These are phyloP conservation scores for Tipula helvola DNA, from an alignment of 2,888 invertebrate genomes.

Conservation along the genomic window DNA sequence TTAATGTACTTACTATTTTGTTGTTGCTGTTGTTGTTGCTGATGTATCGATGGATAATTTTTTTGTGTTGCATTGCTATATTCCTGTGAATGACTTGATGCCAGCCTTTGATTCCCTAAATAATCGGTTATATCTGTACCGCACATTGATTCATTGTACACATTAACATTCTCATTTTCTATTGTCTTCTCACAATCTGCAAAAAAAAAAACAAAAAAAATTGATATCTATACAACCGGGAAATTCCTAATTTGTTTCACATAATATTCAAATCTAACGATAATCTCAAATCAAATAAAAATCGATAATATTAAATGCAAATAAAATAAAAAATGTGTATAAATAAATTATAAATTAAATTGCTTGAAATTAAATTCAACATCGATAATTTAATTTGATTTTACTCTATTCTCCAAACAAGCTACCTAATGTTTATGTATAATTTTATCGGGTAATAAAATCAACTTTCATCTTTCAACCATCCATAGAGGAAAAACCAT, in stretches of 20 bases:
- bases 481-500: background rate
- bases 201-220: conserved; percentile 10
- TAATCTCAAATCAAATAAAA: background rate
- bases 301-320: background rate
- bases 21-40: conserved; percentile 8
- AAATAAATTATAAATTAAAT: background rate
- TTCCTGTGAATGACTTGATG: background rate
- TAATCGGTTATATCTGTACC: conserved; percentile 14
- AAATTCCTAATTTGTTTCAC: background rate
- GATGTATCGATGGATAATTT: conserved; percentile 11
- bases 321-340: background rate
- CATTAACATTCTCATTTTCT: conserved; percentile 14
- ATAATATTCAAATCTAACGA: background rate
- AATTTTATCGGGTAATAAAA: background rate
- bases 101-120: conserved; percentile 14
- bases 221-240: background rate
- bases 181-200: conserved; percentile 16
- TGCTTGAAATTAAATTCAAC: background rate
- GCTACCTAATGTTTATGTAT: background rate
- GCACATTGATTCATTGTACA: conserved; percentile 14
- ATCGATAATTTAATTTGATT: conserved; percentile 9
- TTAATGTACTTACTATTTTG: conserved; percentile 10
- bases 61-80: conserved; percentile 4
- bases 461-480: background rate
- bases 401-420: background rate